A percentile compares a stretch with the other conserved stretches of the same genome.
Evolutionary conservation across 2,797 vertebrate genomes (phyloP).

Genomic region (Phyllotis vaccarum): DNA sequence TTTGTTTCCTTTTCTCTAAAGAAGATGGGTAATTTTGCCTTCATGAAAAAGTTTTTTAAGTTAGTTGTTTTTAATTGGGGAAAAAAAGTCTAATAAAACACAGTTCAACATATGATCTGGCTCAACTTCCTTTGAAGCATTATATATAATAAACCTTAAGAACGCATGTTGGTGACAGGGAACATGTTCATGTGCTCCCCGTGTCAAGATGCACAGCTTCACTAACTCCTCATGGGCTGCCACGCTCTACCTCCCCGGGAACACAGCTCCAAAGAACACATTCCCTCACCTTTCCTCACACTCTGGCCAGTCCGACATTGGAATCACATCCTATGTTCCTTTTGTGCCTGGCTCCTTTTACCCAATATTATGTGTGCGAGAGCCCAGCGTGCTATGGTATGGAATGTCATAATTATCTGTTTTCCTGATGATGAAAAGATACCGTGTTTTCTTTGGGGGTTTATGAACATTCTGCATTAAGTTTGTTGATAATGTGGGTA

Average conservation of each 20-base stretch:
- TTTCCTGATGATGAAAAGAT: background rate
- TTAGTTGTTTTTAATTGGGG: background rate
- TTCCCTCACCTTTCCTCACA: background rate
- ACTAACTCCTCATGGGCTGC: background rate
- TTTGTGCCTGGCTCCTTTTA: background rate
- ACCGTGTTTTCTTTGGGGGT: background rate
- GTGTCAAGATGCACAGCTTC: background rate
- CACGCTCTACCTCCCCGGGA: rapidly evolving
- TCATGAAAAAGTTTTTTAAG: background rate
- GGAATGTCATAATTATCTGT: background rate
- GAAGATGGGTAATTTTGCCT: background rate
- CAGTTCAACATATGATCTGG: background rate
- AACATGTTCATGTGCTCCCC: background rate
- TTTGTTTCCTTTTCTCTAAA: background rate
- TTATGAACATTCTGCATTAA: background rate
- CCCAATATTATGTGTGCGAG: background rate
- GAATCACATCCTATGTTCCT: background rate
- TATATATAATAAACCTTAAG: background rate
- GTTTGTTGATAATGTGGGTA: background rate
- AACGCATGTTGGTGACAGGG: background rate
- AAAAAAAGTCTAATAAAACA: background rate
- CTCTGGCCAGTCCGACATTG: background rate
- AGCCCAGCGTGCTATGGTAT: background rate
- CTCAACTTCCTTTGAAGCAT: background rate
- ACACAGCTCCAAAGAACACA: background rate